Conservation (phyloP, 2,888 invertebrate species). For the Kuschelorhynchus macadamiae region DNA sequence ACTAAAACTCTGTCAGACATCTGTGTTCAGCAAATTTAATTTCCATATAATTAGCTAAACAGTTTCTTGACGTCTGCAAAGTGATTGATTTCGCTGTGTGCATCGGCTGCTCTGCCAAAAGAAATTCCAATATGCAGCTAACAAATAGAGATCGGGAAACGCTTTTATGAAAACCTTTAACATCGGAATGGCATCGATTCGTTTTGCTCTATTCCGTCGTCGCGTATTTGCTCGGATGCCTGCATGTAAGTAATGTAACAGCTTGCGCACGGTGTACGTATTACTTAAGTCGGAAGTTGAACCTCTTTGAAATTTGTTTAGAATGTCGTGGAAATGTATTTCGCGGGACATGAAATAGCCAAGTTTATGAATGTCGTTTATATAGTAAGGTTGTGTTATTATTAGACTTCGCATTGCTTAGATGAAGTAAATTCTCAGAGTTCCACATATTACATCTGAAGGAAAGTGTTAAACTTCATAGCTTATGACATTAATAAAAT, state of each 20-base stretch:
- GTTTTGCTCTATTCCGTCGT: constrained; percentile 23
- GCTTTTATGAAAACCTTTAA: background rate
- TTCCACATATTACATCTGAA: too few relatives aligned
- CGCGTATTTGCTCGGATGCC: constrained; percentile 23
- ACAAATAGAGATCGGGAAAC: too few relatives aligned
- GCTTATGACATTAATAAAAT: too few relatives aligned
- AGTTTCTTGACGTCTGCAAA: too few relatives aligned
- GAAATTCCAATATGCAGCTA: too few relatives aligned
- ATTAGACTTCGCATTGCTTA: too few relatives aligned
- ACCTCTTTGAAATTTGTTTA: constrained; percentile 31
- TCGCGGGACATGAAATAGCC: constrained; percentile 5
- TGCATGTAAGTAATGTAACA: constrained; percentile 37
- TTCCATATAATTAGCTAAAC: too few relatives aligned
- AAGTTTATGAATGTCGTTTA: constrained; percentile 23
- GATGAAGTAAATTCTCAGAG: too few relatives aligned
- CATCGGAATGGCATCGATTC: constrained; percentile 16
- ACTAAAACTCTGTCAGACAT: too few relatives aligned
- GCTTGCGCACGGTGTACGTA: constrained; percentile 28
- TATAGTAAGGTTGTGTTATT: background rate
- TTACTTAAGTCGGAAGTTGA: constrained; percentile 32
- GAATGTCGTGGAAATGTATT: constrained; percentile 31
- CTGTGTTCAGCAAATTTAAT: constrained; percentile 11
- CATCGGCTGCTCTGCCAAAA: too few relatives aligned
- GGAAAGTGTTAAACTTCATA: too few relatives aligned
- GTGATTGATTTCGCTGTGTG: too few relatives aligned